Base-by-base conservation (phyloP, 2,888 invertebrate species). In the Trilocha varians region DNA sequence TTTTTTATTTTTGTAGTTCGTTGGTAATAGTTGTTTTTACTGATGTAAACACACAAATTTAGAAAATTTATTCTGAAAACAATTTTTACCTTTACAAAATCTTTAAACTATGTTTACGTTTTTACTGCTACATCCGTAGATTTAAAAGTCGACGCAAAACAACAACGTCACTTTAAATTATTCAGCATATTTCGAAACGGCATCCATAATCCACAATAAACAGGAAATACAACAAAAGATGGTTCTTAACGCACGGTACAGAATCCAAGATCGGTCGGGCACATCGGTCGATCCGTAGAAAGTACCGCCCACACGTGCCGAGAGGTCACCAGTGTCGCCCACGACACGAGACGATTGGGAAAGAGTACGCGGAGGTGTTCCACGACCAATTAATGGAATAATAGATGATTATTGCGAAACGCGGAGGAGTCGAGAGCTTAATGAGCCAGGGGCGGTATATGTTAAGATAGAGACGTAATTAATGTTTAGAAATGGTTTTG, bases 321-420 rank as follows among this genome's bases (percentile, higher is more conserved):
- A 77, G 76, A 78, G 83, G 82, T 82, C 80, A 79, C 56, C 49
- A n/a, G n/a, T n/a, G 51, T 48, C 70, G 59, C 79, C 78, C 71
- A 79, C 46, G 25, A 25, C 11, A 25, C 49, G 57, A 60, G 50
- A 52, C 56, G 58, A 58, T 74, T 71, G 66, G 59, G 74, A 65
- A 71, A 73, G 58, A 63, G 54, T 47, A 49, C 49, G 39, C 50
- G 60, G 55, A 68, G 69, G 69, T 69, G 69, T 63, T 64, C 66
- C 52, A 51, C 55, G 55, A 53, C 61, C 69, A 70, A 74, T 73
- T 75, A 71, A 65, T 53, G 52, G 40, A 40, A 57, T 68, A 69
- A 74, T 70, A 68, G 74, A 77, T 70, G 76, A 70, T 69, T 59
- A 68, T 72, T 74, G 74, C 72, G 49, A 71, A 71, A 55, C 53